phyloP scores from a whole-genome alignment of 1,140 invertebrate species.

The Acyrthosiphon pisum region DNA sequence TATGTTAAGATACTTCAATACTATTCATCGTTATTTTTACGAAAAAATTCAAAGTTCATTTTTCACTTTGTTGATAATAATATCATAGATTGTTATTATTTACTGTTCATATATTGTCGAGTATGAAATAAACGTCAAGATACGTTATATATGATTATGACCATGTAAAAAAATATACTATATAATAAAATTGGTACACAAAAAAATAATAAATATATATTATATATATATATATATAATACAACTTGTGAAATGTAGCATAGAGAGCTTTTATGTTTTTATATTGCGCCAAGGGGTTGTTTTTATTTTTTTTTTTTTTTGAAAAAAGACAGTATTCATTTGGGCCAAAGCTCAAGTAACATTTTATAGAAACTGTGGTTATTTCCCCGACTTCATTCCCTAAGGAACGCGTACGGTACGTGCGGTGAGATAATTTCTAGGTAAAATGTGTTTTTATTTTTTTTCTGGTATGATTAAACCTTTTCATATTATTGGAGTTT shows the following conservation, averaged over 20 bases:
- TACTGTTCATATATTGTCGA: not conserved
- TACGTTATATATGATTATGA: not conserved
- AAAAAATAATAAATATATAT: not conserved
- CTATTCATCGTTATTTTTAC: not conserved
- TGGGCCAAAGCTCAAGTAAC: not conserved
- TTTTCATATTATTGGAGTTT: slow-evolving; percentile 13
- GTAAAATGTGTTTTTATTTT: slow-evolving; percentile 5
- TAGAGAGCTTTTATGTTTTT: slow-evolving; percentile 14
- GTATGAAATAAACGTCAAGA: not conserved
- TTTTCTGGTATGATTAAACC: not conserved
- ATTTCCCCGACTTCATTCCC: not conserved
- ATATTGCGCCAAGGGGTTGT: not conserved
- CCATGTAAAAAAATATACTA: not conserved
- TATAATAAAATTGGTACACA: slow-evolving; percentile 14
- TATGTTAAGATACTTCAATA: not conserved
- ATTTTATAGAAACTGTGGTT: slow-evolving; percentile 2
- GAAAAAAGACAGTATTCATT: slow-evolving; percentile 14
- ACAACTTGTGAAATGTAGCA: not conserved
- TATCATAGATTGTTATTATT: not conserved
- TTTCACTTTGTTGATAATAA: not conserved
- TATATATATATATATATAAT: not conserved
- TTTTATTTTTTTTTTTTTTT: not conserved
- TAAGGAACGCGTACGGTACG: not conserved
- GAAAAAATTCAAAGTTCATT: not conserved
- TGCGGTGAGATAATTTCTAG: not conserved